Evolutionary conservation across 1,140 invertebrate species (phyloP), one percentile per base, ranked within the genome.

Genomic region (Tetramorium alpestre): DNA sequence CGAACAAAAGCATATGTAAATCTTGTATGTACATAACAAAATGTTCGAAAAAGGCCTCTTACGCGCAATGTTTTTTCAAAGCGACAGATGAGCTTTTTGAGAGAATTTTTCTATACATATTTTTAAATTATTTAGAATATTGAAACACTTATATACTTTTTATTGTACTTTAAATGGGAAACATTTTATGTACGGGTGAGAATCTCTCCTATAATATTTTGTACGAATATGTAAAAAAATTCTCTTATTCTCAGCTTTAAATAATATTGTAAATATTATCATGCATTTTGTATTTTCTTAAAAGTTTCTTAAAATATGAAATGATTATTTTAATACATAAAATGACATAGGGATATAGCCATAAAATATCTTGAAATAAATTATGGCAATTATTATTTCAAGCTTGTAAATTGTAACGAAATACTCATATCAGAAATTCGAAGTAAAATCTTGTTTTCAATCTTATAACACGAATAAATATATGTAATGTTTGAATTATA

Each of bases 1-100:
- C 47, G 77, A 64, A 51, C 70, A 89, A 3, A 75, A 33, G n/a
- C 58, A 28, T 16, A 16, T 84, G 6, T 76, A 64, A 72, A 89
- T 69, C 3, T 86, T 62, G 49, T 87, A 78, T 2, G 38, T 87
- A 77, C 0, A 56, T 89, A 75, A 60, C 6, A 41, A 44, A 49
- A 51, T 67, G n/a, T 67, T 80, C 13, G 38, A 67, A 80, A 67
- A 28, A 56, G 33, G 13, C 33, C 47, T 81, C 38, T 81, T 44
- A 41, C 38, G n/a, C 6, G 10, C 16, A 5, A 69, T 69, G 0
- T 33, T 49, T 51, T 51, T 7, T 49, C n/a, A 22, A 78, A 49
- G 10, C 1, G 18, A 41, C 8, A 38, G n/a, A 67, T 67, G n/a
- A 25, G n/a, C 44, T 78, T 18, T 64, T 33, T 25, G 18, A 78